These are phyloP conservation scores for Metopolophium dirhodum DNA, from an alignment of 1,140 invertebrate species.

Conservation along the genomic window DNA sequence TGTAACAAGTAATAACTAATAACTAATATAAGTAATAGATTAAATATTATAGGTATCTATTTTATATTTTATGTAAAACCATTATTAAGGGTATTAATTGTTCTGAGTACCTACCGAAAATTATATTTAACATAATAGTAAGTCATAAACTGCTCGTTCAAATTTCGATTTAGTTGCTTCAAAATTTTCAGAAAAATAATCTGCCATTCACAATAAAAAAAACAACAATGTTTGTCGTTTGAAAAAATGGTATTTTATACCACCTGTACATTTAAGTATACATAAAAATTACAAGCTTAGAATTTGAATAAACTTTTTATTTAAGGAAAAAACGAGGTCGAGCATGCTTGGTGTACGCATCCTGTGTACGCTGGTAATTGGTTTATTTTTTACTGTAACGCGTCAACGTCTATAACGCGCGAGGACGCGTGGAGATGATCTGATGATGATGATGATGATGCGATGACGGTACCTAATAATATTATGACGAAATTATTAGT, in stretches of 20 bases:
- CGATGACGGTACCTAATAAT: neutral
- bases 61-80: neutral
- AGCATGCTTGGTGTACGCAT: neutral
- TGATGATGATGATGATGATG: neutral
- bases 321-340: neutral
- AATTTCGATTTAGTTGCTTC: too few species aligned
- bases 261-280: neutral
- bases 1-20: too few species aligned
- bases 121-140: too few species aligned
- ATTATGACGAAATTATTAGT: neutral
- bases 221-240: neutral
- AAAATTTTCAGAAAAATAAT: too few species aligned
- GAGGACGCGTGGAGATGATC: neutral
- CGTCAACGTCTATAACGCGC: neutral
- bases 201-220: neutral
- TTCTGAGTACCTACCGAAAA: neutral
- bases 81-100: neutral
- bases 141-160: too few species aligned
- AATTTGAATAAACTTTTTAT: neutral
- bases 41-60: neutral
- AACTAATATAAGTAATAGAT: too few species aligned
- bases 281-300: neutral
- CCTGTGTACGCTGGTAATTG: neutral
- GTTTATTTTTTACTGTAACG: neutral
- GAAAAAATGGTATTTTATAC: neutral